Evolutionary conservation across 1,140 invertebrate species (phyloP).

Genomic region (Dendrolimus punctatus): DNA sequence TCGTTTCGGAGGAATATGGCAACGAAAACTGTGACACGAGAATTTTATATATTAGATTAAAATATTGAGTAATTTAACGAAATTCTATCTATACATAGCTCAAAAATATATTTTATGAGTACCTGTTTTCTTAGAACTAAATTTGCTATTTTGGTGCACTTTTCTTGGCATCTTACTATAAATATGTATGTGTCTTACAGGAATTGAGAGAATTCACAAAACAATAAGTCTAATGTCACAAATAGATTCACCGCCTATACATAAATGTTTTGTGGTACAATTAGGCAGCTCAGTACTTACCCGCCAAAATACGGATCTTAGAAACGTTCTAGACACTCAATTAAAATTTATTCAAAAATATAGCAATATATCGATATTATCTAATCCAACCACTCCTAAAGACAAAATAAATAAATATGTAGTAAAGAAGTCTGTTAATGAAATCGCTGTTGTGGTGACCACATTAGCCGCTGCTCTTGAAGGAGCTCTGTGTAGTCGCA

Average conservation of each 20-base stretch:
- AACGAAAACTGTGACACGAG: too few species aligned
- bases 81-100: too few species aligned
- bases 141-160: too few species aligned
- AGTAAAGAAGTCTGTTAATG: slow-evolving; percentile 18
- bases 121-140: too few species aligned
- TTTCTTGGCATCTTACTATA: too few species aligned
- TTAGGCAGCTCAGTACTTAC: slow-evolving; percentile 5
- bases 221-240: slow-evolving; percentile 20
- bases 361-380: slow-evolving; percentile 4
- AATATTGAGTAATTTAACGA: too few species aligned
- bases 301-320: slow-evolving; percentile 20
- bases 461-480: slow-evolving; percentile 27
- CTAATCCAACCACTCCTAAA: neutral
- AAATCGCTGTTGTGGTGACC: slow-evolving; percentile 27
- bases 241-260: slow-evolving; percentile 15
- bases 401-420: slow-evolving; percentile 5
- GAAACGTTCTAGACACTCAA: slow-evolving; percentile 22
- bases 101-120: too few species aligned
- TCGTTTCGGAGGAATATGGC: too few species aligned
- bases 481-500: slow-evolving; percentile 23
- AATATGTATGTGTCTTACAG: slow-evolving; percentile 1
- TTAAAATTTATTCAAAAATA: slow-evolving; percentile 26
- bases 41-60: too few species aligned
- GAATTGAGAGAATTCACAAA: slow-evolving; percentile 11
- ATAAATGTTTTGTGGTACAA: slow-evolving; percentile 21